These are phyloP conservation scores for Vidua chalybeata DNA, from an alignment of 2,113 vertebrate species.

Conservation along the genomic window DNA sequence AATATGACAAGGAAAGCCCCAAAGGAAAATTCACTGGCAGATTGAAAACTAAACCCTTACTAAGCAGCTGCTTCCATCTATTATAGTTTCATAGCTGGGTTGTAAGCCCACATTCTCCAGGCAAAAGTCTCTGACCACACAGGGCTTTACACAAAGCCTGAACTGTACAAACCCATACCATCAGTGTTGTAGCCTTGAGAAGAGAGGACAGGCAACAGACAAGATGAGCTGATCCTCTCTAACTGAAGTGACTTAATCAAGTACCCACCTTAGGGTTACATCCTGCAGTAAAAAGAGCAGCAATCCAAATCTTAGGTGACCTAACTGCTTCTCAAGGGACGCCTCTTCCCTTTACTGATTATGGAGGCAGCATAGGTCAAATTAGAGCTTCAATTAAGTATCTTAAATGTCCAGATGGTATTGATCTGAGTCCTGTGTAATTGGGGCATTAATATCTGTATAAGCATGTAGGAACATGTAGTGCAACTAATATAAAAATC, in stretches of 20 bases:
- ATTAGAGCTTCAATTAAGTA: slow-evolving; percentile 49
- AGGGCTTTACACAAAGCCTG: not conserved
- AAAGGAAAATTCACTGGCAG: not conserved
- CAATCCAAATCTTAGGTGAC: slow-evolving; percentile 20
- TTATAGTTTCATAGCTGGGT: not conserved
- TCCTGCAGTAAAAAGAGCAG: not conserved
- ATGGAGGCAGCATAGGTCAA: slow-evolving; percentile 45
- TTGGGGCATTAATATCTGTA: slow-evolving; percentile 32
- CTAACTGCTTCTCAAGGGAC: slow-evolving; percentile 40
- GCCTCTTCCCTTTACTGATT: slow-evolving; percentile 42
- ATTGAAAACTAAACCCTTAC: not conserved
- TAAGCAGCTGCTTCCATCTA: slow-evolving; percentile 11
- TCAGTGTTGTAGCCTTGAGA: not conserved
- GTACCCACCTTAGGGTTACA: not conserved
- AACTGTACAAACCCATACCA: not conserved
- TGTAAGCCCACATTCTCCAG: not conserved
- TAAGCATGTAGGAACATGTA: not conserved
- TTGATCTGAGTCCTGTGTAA: slow-evolving; percentile 53
- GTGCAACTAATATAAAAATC: slow-evolving; percentile 32
- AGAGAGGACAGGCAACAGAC: not conserved
- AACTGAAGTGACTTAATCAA: not conserved
- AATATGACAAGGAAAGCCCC: slow-evolving; percentile 11
- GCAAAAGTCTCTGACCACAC: not conserved
- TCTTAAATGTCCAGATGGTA: slow-evolving; percentile 64
- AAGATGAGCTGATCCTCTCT: not conserved